Evolutionary conservation across 2,797 vertebrate genomes (phyloP), one percentile per base, ranked within the genome.

Genomic region (Betta splendens): DNA sequence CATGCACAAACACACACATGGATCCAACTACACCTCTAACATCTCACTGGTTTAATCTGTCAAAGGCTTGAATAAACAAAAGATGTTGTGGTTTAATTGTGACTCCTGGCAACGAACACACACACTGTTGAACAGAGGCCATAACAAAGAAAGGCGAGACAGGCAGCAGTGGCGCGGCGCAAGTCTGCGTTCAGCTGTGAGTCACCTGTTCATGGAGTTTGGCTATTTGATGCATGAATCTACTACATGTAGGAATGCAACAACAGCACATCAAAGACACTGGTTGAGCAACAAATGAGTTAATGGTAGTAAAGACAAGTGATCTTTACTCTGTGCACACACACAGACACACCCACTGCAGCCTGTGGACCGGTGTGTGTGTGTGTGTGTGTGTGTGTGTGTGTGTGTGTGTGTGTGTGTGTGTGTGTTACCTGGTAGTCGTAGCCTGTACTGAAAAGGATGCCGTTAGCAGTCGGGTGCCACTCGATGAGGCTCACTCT

Each of bases 401-500:
- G 23, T 1, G 42, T 28, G 45, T n/a, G 23, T 25, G 23, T 25
- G 23, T 1, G 42, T 28, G 45, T 38, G 22, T 16, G 9, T 16
- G 55, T 28, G 3, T 55, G 44, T 43, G 82, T 70, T 77, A 97
- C 96, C 94, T 96, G 91, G 84, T 95, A 96, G 90, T 98, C 96
- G 0, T 98, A 96, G 54, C 89, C 93, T 0, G 94, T 92, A 16
- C 95, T 98, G 84, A 98, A 94, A 68, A 98, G 93, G 80, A 98
- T 91, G 77, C 94, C 92, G 52, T 87, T 90, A 1, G 95, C 95
- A 0, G 94, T 96, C 7, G 95, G 96, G 69, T 97, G 96, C 96
- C 96, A 98, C 57, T 98, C 95, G 7, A 98, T 87, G 73, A 97
- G 92, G 49, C 94, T 92, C 7, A 97, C 95, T 59, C 94, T 91